phyloP scores from a whole-genome alignment of 92 coral and sea anemone species.

The Epizoanthus ramosus region DNA sequence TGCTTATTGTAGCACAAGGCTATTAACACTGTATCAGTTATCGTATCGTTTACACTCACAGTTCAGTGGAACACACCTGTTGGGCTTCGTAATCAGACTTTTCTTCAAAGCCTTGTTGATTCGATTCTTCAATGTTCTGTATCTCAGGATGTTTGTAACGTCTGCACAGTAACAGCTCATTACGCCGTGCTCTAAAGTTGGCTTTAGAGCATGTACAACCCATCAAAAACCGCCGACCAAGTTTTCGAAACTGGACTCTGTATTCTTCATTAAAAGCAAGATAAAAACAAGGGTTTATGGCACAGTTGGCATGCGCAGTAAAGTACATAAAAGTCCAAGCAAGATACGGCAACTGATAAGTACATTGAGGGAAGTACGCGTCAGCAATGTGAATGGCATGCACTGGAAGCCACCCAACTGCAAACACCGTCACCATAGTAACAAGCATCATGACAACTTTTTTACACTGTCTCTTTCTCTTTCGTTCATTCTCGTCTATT shows the following conservation, averaged over 20 bases:
- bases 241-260: neutral
- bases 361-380: neutral
- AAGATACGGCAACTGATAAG: neutral
- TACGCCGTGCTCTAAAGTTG: neutral
- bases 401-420: constrained; percentile 30
- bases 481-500: constrained; percentile 10
- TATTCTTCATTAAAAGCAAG: constrained; percentile 11
- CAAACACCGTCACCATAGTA: constrained; percentile 23
- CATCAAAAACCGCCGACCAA: constrained; percentile 1
- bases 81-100: neutral
- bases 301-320: neutral
- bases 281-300: constrained; percentile 2
- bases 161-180: neutral
- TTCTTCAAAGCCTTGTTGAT: neutral
- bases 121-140: neutral
- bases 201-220: neutral
- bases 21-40: too few species aligned
- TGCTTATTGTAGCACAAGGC: too few species aligned
- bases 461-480: constrained; percentile 8
- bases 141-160: neutral
- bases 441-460: constrained; percentile 15
- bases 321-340: neutral
- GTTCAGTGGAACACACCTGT: neutral
- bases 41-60: neutral
- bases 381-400: neutral